Base-by-base conservation (phyloP, 2,888 invertebrate genomes). In the Clivina fossor region DNA sequence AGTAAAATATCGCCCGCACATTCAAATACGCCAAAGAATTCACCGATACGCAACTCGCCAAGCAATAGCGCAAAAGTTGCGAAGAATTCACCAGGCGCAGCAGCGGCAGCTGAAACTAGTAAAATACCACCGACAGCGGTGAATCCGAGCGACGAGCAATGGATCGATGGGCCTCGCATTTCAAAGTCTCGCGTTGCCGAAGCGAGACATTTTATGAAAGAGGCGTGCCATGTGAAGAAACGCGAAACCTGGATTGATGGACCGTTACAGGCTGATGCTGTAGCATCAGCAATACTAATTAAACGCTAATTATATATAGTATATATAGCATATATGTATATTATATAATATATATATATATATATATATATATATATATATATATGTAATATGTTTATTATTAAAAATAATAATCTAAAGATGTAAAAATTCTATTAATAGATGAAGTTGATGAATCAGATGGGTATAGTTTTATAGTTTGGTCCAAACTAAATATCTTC, bases 161-260 rank as follows among this genome's bases (percentile, higher is more conserved):
- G 96, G 96, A 91, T 96, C 59, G 96, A 97, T 74, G 96, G 96
- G 0, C 96, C 96, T 0, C 82, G 93, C 68, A 90, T 93, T 65
- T 90, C 89, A 0, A 86, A 87, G 68, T 88, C 85, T 13, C 89
- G 87, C 72, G 83, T 88, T 47, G 90, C 89, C 1, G 90, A 90
- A 72, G 90, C 88, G 0, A 76, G 90, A 40, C 88, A 89, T 69
- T 79, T 90, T 61, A 80, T 88, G 68, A 87, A 89, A 66, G 89
- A 90, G 73, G 81, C 86, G 1, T 84, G 79, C 65, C 82, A 88
- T 69, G 79, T 81, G 2, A 88, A 89, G 67, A 89, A 91, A 72
- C 79, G 86, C 37, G 96, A 95, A 75, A 93, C 92, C 2, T 96
- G 96, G 96, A 89, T 96, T 50, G 96, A 96, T 71, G 96, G 96